Evolutionary conservation across 92 coral and sea anemone genomes (phyloP).

Genomic region (Bergia sp.): DNA sequence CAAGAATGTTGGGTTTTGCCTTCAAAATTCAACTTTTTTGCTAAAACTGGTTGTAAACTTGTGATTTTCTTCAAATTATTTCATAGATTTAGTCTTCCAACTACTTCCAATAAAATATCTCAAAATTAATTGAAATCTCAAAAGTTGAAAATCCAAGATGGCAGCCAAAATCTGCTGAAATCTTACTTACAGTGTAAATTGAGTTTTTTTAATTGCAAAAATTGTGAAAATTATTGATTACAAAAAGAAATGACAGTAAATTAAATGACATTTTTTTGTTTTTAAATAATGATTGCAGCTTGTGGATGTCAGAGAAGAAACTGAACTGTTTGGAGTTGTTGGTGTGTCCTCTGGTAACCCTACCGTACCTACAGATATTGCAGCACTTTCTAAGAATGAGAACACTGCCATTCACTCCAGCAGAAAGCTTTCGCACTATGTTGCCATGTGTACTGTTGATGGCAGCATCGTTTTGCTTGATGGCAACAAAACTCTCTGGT

Average conservation of each 20-base stretch:
- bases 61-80: too few species aligned
- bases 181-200: too few species aligned
- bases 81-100: too few species aligned
- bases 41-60: too few species aligned
- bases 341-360: conserved; percentile 57
- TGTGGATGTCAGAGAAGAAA: conserved; percentile 24
- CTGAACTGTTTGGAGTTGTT: conserved; percentile 21
- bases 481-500: conserved; percentile 79
- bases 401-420: conserved; percentile 31
- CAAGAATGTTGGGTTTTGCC: too few species aligned
- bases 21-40: too few species aligned
- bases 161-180: too few species aligned
- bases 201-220: not conserved
- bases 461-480: conserved; percentile 75
- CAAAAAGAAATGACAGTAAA: too few species aligned
- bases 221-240: not conserved
- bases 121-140: too few species aligned
- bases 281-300: not conserved
- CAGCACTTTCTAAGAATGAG: conserved; percentile 42
- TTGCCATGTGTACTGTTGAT: conserved; percentile 83
- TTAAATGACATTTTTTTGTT: not conserved
- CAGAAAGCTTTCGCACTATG: conserved; percentile 37
- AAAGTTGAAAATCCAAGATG: too few species aligned
- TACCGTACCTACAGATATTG: conserved; percentile 67
- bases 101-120: too few species aligned